These are phyloP conservation scores for Paelopatides confundens DNA, from an alignment of 53 echinoderm and acorn worm species.

Conservation along the genomic window DNA sequence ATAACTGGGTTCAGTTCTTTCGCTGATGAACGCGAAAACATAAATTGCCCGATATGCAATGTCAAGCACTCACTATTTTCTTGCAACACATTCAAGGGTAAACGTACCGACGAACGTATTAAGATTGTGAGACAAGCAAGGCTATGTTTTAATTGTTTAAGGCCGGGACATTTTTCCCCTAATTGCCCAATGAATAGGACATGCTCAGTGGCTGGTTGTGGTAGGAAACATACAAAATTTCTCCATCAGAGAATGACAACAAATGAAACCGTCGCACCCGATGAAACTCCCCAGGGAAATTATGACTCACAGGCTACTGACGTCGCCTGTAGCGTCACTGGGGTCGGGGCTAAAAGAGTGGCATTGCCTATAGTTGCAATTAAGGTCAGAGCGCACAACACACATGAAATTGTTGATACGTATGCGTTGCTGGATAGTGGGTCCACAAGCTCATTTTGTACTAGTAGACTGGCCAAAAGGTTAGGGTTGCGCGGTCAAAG, in stretches of 20 bases:
- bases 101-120: conserved; percentile 26
- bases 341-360: conserved; percentile 61
- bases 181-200: conserved; percentile 44
- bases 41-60: neutral
- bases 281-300: neutral
- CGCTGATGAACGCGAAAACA: neutral
- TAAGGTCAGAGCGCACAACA: conserved; percentile 25
- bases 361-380: conserved; percentile 67
- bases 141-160: conserved; percentile 58
- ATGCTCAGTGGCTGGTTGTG: conserved; percentile 58
- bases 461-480: neutral
- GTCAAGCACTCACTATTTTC: conserved; percentile 37
- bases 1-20: neutral
- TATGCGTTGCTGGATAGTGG: conserved; percentile 67
- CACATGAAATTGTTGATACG: neutral
- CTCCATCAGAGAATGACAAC: conserved; percentile 32
- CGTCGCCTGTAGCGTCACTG: conserved; percentile 52
- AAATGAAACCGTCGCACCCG: neutral
- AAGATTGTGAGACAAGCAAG: conserved; percentile 27
- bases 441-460: conserved; percentile 64
- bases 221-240: conserved; percentile 66
- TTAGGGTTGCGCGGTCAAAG: neutral
- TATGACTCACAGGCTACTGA: neutral
- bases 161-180: conserved; percentile 41
- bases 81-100: conserved; percentile 49